These are phyloP conservation scores for Spicauda simplicius DNA, from an alignment of 2,888 invertebrate species.

Conservation along the genomic window DNA sequence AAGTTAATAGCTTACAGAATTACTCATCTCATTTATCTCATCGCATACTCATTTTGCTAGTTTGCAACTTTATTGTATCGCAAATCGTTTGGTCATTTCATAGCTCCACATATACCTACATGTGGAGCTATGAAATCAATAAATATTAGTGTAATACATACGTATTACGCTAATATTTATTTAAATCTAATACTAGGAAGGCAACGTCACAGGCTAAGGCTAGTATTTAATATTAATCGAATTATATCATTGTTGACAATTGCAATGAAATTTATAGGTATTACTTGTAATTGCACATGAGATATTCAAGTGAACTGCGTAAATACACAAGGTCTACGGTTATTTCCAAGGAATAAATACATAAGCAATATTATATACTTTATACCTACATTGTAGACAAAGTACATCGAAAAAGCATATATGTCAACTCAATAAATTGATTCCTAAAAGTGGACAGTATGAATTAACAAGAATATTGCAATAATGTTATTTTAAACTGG, in stretches of 20 bases:
- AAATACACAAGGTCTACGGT: background rate
- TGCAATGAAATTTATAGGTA: background rate
- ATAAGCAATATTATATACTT: constrained; percentile 1
- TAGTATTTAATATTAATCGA: background rate
- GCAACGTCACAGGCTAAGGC: background rate
- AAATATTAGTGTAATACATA: too few species aligned
- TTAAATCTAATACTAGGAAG: background rate
- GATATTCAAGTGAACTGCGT: constrained; percentile 15
- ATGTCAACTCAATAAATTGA: background rate
- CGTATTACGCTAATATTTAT: too few species aligned
- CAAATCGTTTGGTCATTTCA: too few species aligned
- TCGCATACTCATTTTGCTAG: too few species aligned
- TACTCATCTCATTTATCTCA: too few species aligned
- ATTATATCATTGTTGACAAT: background rate
- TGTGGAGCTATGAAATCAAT: too few species aligned
- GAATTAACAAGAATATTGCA: too few species aligned
- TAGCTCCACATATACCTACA: too few species aligned
- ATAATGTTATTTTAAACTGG: too few species aligned
- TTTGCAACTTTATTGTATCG: too few species aligned
- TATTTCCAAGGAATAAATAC: background rate
- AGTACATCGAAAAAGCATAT: background rate
- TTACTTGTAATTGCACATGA: constrained; percentile 14
- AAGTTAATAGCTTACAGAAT: too few species aligned
- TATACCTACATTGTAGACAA: background rate
- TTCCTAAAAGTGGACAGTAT: background rate